Base-by-base conservation (phyloP, 37 sponge, comb jelly and placozoan genomes). In the Hormiphora californensis region DNA sequence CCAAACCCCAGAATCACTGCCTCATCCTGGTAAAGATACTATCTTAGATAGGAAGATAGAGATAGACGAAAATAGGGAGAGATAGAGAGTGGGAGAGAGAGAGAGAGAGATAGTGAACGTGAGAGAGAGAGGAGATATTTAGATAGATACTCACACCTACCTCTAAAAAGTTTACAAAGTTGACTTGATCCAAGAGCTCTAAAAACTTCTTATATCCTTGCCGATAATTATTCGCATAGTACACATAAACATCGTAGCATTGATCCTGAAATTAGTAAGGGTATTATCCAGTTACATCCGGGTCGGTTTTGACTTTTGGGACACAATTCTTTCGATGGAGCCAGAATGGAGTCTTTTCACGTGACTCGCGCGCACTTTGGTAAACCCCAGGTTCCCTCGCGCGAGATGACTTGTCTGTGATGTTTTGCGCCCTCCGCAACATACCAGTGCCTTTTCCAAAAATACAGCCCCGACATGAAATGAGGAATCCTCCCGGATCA, bases 381-480 rank as follows among this genome's bases (percentile, higher is more conserved):
- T n/a, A n/a, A n/a, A n/a, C n/a, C n/a, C n/a, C n/a, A n/a, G n/a
- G n/a, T n/a, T n/a, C n/a, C n/a, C n/a, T n/a, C n/a, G n/a, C n/a
- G n/a, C n/a, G n/a, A n/a, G n/a, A n/a, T n/a, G n/a, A n/a, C n/a
- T n/a, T n/a, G n/a, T n/a, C n/a, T n/a, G n/a, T n/a, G n/a, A n/a
- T n/a, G n/a, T n/a, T n/a, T n/a, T n/a, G n/a, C n/a, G n/a, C n/a
- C n/a, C n/a, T n/a, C n/a, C n/a, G n/a, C n/a, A n/a, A 57, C 67
- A 28, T 34, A 65, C 67, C 67, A 65, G 37, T 1, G 67, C 67
- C 35, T 65, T 65, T 28, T 65, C 67, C 30, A 34, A 35, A 33
- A 65, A 65, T 19, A 65, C 67, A 34, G 35, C 67, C 17, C 67
- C 67, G 35, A 65, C 67, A 39, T 65, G 67, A 32, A 65, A 65